Percentiles rank a stretch among this genome's conserved stretches.
Evolutionary conservation across 2,797 vertebrate genomes (phyloP).

Genomic region (Lemur catta): DNA sequence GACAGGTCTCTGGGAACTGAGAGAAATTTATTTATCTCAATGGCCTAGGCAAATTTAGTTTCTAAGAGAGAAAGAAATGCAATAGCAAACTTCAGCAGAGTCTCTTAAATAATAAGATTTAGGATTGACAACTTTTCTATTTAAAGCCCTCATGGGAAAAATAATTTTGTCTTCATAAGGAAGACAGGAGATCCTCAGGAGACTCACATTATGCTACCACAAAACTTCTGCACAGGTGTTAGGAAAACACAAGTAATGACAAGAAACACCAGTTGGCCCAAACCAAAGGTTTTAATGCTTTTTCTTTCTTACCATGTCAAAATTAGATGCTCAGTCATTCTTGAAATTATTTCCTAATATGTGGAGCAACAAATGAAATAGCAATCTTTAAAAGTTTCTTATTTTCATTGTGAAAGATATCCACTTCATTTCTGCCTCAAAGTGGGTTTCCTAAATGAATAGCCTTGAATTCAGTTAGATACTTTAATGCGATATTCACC

Average conservation of each 20-base stretch:
- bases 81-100: neutral
- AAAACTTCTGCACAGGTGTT: neutral
- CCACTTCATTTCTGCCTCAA: neutral
- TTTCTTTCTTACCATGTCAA: neutral
- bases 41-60: neutral
- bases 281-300: neutral
- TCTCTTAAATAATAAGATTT: neutral
- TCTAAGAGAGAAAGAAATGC: neutral
- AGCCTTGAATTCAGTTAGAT: neutral
- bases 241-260: neutral
- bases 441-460: neutral
- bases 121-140: neutral
- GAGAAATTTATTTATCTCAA: neutral
- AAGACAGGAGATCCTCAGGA: neutral
- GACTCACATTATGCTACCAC: neutral
- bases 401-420: neutral
- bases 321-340: neutral
- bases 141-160: neutral
- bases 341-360: neutral
- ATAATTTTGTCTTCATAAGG: neutral
- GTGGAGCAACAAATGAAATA: neutral
- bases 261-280: neutral
- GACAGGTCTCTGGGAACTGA: neutral
- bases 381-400: neutral
- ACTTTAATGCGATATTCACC: no score